Evolutionary conservation across 37 sponge, comb jelly and placozoan species (phyloP).

Genomic region (Beroe forskalii): DNA sequence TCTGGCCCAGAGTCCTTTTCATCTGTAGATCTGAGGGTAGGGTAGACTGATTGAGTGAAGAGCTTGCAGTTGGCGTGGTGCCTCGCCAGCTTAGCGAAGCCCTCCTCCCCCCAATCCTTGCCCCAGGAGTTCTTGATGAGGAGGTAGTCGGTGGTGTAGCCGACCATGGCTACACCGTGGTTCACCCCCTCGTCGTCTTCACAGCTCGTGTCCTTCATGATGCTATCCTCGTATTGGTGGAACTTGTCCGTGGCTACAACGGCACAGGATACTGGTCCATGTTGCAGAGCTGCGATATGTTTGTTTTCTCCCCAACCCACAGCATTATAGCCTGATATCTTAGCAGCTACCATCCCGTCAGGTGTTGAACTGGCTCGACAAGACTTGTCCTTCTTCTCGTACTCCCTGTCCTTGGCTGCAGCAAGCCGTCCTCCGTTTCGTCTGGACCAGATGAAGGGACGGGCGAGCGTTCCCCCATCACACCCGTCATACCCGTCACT

Average conservation of each 20-base stretch:
- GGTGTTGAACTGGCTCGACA: neutral
- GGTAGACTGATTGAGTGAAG: neutral
- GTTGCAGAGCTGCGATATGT: neutral
- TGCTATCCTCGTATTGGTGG: neutral
- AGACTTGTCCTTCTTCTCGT: neutral
- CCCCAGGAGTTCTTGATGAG: neutral
- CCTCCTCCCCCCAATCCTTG: neutral
- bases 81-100: neutral
- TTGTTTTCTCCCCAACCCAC: neutral
- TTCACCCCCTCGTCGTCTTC: neutral
- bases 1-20: neutral
- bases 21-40: neutral
- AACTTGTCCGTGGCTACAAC: slow-evolving; percentile 6
- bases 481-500: neutral
- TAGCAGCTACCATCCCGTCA: slow-evolving; percentile 22
- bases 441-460: neutral
- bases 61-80: neutral
- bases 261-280: neutral
- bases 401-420: neutral
- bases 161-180: neutral
- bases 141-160: neutral
- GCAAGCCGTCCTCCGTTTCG: slow-evolving; percentile 20
- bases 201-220: slow-evolving; percentile 21
- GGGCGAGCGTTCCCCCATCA: neutral
- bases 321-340: neutral